These are phyloP conservation scores for Xenopus borealis DNA, from an alignment of 2,113 vertebrate species.

Conservation along the genomic window DNA sequence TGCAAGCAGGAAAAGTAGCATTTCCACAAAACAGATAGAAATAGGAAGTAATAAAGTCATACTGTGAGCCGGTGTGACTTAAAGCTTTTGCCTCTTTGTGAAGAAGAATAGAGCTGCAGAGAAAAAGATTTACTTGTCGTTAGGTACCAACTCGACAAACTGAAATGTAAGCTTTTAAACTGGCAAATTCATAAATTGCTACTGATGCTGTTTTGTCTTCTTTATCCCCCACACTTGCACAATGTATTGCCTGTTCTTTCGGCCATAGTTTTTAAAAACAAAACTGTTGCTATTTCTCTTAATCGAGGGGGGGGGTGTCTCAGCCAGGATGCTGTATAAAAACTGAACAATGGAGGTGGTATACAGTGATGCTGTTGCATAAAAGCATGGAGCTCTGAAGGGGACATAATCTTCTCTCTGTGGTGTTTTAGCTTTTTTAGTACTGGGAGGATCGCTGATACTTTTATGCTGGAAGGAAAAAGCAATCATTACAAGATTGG, in stretches of 20 bases:
- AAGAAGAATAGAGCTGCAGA: constrained; percentile 35
- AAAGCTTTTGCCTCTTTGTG: constrained; percentile 44
- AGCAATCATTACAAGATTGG: background rate
- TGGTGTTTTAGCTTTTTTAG: constrained; percentile 5
- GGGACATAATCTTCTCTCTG: constrained; percentile 4
- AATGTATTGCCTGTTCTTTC: constrained; percentile 39
- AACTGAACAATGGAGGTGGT: constrained; percentile 8
- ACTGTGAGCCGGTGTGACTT: constrained; percentile 42
- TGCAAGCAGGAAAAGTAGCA: constrained; percentile 23
- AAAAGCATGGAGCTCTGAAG: background rate
- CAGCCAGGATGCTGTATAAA: constrained; percentile 17
- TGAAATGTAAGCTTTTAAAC: constrained; percentile 43
- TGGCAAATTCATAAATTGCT: constrained; percentile 43
- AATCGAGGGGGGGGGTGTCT: constrained; percentile 40
- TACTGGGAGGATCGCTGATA: background rate
- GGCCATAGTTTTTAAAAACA: constrained; percentile 31
- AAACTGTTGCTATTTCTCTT: constrained; percentile 43
- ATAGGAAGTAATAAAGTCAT: constrained; percentile 42
- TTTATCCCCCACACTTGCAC: constrained; percentile 10
- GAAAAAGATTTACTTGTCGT: constrained; percentile 46
- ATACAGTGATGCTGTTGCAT: constrained; percentile 3
- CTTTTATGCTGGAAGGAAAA: background rate
- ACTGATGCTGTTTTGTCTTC: constrained; percentile 16
- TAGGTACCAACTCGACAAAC: constrained; percentile 36
- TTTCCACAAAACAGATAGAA: constrained; percentile 24